Conservation (phyloP, 2,888 invertebrate genomes). For the Sisyra terminalis region DNA sequence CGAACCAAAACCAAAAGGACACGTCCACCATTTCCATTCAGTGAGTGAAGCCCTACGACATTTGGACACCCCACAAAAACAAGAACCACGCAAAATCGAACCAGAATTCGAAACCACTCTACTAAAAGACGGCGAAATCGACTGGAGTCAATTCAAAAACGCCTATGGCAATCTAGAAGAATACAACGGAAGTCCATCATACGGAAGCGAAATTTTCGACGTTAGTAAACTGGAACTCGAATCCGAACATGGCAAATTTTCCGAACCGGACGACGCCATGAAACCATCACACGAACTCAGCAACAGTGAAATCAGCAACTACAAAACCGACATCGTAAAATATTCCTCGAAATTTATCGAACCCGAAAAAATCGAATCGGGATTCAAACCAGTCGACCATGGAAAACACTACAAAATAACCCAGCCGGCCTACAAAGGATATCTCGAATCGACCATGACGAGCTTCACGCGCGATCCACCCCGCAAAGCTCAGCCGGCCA, state of each 20-base stretch:
- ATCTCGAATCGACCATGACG: background rate
- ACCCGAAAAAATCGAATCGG: constrained; percentile 4
- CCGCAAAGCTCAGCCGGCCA: background rate
- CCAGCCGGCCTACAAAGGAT: background rate
- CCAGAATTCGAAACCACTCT: background rate
- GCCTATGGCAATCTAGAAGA: background rate
- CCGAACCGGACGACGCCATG: background rate
- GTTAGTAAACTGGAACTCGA: background rate
- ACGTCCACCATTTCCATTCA: no score
- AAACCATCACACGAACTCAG: constrained; percentile 1
- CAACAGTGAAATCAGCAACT: background rate
- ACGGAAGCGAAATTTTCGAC: background rate
- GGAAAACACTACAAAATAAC: background rate
- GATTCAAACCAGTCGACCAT: constrained; percentile 5
- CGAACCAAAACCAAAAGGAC: no score
- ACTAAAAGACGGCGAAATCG: background rate
- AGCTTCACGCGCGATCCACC: no score
- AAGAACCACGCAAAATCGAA: background rate
- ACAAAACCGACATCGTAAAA: background rate
- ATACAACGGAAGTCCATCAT: background rate
- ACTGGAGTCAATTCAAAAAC: background rate
- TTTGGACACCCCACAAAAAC: background rate
- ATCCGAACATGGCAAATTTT: background rate
- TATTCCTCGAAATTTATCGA: constrained; percentile 1
- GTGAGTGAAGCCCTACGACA: no score